Base-by-base conservation (phyloP, 2,113 vertebrate genomes). In the Myrmecobius fasciatus region DNA sequence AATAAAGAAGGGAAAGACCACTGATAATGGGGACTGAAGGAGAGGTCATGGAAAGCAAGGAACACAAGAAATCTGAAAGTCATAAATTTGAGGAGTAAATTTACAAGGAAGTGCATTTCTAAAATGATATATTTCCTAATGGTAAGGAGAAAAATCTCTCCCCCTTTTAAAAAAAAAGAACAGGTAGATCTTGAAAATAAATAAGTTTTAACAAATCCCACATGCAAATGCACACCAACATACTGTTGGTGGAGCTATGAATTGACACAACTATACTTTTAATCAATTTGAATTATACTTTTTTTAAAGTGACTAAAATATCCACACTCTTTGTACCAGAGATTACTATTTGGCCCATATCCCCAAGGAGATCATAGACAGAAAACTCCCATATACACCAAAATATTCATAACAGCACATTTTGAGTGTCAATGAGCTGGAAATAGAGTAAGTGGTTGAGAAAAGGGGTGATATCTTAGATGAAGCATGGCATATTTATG, bases 111-210 rank as follows among this genome's bases (percentile, higher is more conserved):
- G 12, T 25, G 51, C 83, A 43, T 89, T 95, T 53, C 93, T 25
- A 92, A 10, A 89, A n/a, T 89, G 36, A 75, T 92, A 28, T 91
- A 22, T 92, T 48, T 28, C 31, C 3, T 89, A 36, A 52, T 53
- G 3, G 51, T 31, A 3, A 75, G 31, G 60, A 67, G 56, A 92
- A 14, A 11, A 75, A 92, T 91, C 4, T 2, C 89, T 91, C 25
- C 47, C 0, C 52, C 43, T 91, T 91, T 89, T 25, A 28, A 47
- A 96, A 12, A 6, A 67, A n/a, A n/a, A n/a, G 0, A 75, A 3
- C 60, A 75, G 2, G 22, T 89, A 88, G 48, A 52, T 91, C 52
- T 83, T 91, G 26, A 95, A 95, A 94, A 91, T n/a, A 75, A 75
- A 75, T 75, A 0, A 51, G 26, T 10, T 8, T 6, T 5, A 31